Conservation (phyloP, 2,113 vertebrate species). For the Vulpes lagopus region DNA sequence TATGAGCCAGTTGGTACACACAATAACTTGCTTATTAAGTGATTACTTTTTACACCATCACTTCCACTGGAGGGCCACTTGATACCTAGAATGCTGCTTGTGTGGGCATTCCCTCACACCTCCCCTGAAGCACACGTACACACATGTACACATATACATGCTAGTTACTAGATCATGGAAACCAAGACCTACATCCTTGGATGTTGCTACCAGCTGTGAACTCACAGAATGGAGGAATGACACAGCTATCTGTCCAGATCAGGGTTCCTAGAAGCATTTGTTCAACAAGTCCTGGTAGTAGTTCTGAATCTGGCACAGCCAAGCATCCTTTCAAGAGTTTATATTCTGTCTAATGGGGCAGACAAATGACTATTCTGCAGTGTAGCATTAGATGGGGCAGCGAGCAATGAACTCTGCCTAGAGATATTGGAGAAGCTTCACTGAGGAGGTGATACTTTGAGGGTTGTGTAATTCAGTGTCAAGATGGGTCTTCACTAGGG, state of each 20-base stretch:
- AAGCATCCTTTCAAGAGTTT: neutral
- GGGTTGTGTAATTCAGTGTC: neutral
- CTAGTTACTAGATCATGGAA: neutral
- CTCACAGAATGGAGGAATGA: neutral
- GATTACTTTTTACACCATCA: neutral
- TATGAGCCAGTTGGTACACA: too few relatives aligned
- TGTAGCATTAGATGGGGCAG: neutral
- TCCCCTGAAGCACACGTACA: rapidly evolving
- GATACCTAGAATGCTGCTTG: neutral
- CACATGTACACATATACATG: too few relatives aligned
- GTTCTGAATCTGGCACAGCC: neutral
- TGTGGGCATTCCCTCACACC: too few relatives aligned
- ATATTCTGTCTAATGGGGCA: neutral
- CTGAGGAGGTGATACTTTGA: rapidly evolving
- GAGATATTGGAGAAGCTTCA: neutral
- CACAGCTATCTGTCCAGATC: neutral
- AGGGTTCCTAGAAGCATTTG: neutral
- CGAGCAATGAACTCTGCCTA: neutral
- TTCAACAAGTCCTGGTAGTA: neutral
- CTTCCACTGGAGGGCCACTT: neutral
- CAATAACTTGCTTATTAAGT: neutral
- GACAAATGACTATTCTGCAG: neutral
- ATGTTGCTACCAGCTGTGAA: neutral
- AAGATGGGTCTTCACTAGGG: neutral
- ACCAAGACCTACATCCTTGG: neutral